A percentile compares a stretch with the other conserved stretches of the same genome.
Conservation (phyloP, 1,140 invertebrate species). For the Heliconius eleuchia region DNA sequence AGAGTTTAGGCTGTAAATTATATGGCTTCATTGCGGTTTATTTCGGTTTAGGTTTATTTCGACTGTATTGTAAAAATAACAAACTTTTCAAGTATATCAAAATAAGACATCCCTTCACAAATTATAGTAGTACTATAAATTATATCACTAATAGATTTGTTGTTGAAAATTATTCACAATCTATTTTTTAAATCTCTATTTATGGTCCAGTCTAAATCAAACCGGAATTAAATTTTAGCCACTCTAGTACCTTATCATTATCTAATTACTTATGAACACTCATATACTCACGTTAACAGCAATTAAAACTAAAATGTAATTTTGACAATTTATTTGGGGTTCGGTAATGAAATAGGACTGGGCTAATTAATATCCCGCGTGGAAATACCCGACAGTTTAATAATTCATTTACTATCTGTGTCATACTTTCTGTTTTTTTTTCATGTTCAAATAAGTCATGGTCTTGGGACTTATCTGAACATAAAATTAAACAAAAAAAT, state of each 20-base stretch:
- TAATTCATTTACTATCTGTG: background rate
- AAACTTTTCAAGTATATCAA: background rate
- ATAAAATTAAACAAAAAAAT: too few species aligned
- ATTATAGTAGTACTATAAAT: too few species aligned
- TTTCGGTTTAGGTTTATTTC: background rate
- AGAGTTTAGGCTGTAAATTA: constrained; percentile 8
- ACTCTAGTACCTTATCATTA: background rate
- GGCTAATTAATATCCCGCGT: background rate
- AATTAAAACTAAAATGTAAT: background rate
- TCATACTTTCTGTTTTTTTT: too few species aligned
- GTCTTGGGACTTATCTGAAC: too few species aligned
- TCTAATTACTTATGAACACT: background rate
- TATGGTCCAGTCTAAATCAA: background rate
- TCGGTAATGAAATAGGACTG: background rate
- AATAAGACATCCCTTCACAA: background rate
- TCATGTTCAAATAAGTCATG: too few species aligned
- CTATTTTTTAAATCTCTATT: background rate
- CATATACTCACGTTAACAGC: background rate
- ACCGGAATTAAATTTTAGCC: background rate
- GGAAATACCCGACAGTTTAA: constrained; percentile 1
- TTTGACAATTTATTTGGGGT: background rate
- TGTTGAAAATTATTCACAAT: too few species aligned
- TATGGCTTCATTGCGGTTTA: constrained; percentile 16
- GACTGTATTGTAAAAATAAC: background rate
- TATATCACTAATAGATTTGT: too few species aligned